phyloP scores from a whole-genome alignment of 1,140 invertebrate species.

The Leguminivora glycinivorella region DNA sequence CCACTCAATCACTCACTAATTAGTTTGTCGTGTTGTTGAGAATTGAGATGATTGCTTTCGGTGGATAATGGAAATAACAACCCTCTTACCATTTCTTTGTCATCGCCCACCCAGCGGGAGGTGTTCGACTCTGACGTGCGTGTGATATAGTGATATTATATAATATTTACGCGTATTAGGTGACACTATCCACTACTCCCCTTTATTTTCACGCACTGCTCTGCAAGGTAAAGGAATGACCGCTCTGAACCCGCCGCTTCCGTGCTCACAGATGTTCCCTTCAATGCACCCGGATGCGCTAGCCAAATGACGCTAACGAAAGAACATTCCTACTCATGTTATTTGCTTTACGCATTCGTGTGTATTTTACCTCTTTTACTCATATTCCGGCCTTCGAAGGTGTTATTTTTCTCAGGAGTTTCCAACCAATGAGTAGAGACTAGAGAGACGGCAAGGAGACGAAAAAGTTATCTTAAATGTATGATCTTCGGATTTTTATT shows the following conservation, averaged over 20 bases:
- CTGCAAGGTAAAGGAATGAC: neutral
- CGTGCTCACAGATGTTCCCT: conserved; percentile 15
- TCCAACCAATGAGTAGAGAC: neutral
- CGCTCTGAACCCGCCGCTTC: conserved; percentile 9
- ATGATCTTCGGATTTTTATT: too few relatives aligned
- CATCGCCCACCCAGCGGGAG: too few relatives aligned
- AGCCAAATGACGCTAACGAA: conserved; percentile 22
- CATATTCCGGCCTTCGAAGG: neutral
- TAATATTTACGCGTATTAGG: neutral
- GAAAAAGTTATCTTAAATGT: too few relatives aligned
- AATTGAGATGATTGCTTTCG: too few relatives aligned
- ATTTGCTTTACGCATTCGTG: neutral
- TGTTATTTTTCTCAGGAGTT: neutral
- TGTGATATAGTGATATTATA: too few relatives aligned
- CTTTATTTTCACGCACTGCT: neutral
- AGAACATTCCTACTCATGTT: neutral
- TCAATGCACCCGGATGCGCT: conserved; percentile 20
- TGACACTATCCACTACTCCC: neutral
- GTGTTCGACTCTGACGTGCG: too few relatives aligned
- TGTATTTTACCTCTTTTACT: neutral
- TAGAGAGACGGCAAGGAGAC: too few relatives aligned
- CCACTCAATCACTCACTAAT: too few relatives aligned
- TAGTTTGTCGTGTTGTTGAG: too few relatives aligned
- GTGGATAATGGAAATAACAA: too few relatives aligned
- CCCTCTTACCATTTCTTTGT: too few relatives aligned